Percentiles rank a stretch among this genome's conserved stretches.
These are phyloP conservation scores for Gallirallus australis DNA, from an alignment of 2,797 vertebrate genomes.

Conservation along the genomic window DNA sequence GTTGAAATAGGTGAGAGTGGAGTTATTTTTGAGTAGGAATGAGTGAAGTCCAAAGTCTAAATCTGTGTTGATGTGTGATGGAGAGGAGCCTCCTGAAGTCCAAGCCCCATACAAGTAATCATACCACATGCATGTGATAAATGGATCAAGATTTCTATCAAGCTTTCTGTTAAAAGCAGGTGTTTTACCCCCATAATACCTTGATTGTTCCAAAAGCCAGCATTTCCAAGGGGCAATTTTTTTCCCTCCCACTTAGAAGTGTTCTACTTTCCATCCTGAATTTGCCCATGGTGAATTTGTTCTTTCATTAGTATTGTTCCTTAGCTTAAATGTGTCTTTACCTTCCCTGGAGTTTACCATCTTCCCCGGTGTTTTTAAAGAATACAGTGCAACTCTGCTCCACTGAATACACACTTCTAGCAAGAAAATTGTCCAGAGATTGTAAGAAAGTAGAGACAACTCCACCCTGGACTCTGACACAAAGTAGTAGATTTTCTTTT, in stretches of 20 bases:
- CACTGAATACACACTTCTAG: neutral
- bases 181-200: neutral
- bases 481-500: neutral
- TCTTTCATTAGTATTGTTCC: neutral
- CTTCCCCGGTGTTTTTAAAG: neutral
- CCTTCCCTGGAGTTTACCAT: neutral
- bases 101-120: neutral
- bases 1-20: neutral
- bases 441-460: neutral
- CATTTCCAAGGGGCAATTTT: neutral
- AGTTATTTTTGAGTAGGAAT: neutral
- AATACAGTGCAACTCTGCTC: conserved; percentile 3
- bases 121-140: neutral
- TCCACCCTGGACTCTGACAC: neutral
- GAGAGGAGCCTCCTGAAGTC: neutral
- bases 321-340: neutral
- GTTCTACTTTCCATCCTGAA: conserved; percentile 3
- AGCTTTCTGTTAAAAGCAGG: neutral
- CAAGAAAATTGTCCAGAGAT: neutral
- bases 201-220: neutral
- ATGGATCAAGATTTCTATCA: neutral
- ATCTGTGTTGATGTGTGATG: neutral
- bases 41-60: neutral
- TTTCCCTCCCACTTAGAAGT: neutral
- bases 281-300: neutral